Evolutionary conservation across 1,140 invertebrate genomes (phyloP).

Genomic region (Dufourea novaeangliae): DNA sequence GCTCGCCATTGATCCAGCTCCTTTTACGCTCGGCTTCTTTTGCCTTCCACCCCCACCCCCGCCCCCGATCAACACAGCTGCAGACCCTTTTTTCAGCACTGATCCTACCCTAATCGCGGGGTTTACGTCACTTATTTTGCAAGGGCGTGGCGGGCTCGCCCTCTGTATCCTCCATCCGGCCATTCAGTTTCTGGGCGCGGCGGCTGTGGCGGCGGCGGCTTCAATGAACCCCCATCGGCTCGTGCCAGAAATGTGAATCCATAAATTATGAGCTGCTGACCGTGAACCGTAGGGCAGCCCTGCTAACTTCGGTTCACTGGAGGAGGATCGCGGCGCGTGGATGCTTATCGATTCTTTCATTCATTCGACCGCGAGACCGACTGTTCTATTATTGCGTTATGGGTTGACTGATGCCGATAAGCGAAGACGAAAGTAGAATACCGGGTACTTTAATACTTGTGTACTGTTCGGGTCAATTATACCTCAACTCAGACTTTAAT

Average conservation of each 20-base stretch:
- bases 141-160: conserved; percentile 57
- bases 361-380: neutral
- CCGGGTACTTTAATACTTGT: too few species aligned
- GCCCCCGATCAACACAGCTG: conserved; percentile 25
- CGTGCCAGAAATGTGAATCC: conserved; percentile 45
- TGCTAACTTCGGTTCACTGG: conserved; percentile 27
- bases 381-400: neutral
- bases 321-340: conserved; percentile 4
- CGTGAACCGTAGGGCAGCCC: neutral
- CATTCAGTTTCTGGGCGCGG: conserved; percentile 64
- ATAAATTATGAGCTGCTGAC: conserved; percentile 26
- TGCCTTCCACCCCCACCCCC: too few species aligned
- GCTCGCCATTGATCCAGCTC: conserved; percentile 31
- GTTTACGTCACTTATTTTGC: conserved; percentile 61
- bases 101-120: conserved; percentile 59
- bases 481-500: too few species aligned
- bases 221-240: conserved; percentile 56
- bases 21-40: neutral
- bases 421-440: too few species aligned
- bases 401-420: too few species aligned
- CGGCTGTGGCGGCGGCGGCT: conserved; percentile 14
- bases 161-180: conserved; percentile 16
- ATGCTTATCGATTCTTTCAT: conserved; percentile 19
- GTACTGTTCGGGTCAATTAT: too few species aligned
- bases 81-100: conserved; percentile 37